Base-by-base conservation (phyloP, 2,113 vertebrate species). In the Numida meleagris region DNA sequence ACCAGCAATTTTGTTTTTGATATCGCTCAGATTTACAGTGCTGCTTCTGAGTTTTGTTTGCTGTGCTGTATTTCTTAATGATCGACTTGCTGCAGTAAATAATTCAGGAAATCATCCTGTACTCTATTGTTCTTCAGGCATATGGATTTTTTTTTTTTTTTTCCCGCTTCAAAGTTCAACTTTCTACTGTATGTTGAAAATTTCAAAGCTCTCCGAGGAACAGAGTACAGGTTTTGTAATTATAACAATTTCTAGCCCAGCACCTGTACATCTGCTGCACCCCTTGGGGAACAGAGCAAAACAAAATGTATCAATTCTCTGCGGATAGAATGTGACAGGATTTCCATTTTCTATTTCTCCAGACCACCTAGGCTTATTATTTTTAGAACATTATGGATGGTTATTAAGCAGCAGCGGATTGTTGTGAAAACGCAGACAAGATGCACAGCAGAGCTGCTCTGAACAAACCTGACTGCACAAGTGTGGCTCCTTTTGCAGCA, bases 51-150 rank as follows among this genome's bases (percentile, higher is more conserved):
- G 78, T 74, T 94, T 83, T 84, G 73, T 94, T 93, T 68, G 58
- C 76, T 79, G 48, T 87, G 46, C 53, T 86, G 36, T 77, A 70
- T 91, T 96, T 96, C 90, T 93, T 93, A 93, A 97, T 93, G 94
- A 96, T 94, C 68, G 9, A 76, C 93, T 96, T 96, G 89, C 83
- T 92, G 86, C 91, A 94, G 96, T 96, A 96, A 97, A 96, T 96
- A 97, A 96, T 97, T 97, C 95, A 97, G 73, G 76, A 95, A 95
- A 95, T 95, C 85, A 95, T 91, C 88, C 94, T 91, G 94, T 84
- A 93, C 81, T 94, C 85, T 80, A 95, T 96, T 96, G 79, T 95
- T 97, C 86, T 96, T 77, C 0, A 2, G 68, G 88, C 94, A 94
- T 88, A 97, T 91, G 75, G 92, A 97, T 96, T 96, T 63, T 78